Evolutionary conservation across 2,113 vertebrate species (phyloP).

Genomic region (Acanthisitta chloris): DNA sequence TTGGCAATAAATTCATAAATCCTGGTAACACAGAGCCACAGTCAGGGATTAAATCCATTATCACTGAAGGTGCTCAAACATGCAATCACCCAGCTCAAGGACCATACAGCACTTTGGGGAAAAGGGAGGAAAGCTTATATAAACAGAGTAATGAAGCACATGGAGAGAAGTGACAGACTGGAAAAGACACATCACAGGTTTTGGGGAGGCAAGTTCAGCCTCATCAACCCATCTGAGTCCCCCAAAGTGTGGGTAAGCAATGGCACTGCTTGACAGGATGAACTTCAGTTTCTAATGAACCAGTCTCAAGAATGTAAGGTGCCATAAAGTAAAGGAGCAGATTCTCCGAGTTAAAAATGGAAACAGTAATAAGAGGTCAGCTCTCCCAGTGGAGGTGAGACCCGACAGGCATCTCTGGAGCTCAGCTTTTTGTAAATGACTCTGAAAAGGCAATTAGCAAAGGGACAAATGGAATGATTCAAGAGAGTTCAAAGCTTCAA

Average conservation of each 20-base stretch:
- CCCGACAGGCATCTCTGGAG: not conserved
- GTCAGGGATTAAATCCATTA: not conserved
- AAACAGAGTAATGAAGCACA: not conserved
- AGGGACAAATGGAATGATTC: slow-evolving; percentile 1
- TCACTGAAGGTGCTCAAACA: not conserved
- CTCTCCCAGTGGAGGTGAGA: not conserved
- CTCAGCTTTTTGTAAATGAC: not conserved
- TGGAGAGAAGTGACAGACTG: not conserved
- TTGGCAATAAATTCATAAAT: not conserved
- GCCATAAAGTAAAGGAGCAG: not conserved
- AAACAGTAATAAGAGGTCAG: not conserved
- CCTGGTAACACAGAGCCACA: not conserved
- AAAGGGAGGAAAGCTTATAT: not conserved
- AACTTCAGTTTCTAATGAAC: not conserved
- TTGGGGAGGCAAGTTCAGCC: not conserved
- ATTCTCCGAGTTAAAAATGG: not conserved
- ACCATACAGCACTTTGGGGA: not conserved
- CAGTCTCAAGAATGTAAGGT: not conserved
- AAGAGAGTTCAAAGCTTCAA: slow-evolving; percentile 5
- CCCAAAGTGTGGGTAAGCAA: not conserved
- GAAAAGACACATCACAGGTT: not conserved
- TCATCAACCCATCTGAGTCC: not conserved
- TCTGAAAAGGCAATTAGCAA: slow-evolving; percentile 22
- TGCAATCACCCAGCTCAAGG: not conserved
- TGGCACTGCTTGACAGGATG: not conserved